A percentile compares a stretch with the other conserved stretches of the same genome.
phyloP scores from a whole-genome alignment of 64 coral and sea anemone species.

The Pocillopora damicornis region DNA sequence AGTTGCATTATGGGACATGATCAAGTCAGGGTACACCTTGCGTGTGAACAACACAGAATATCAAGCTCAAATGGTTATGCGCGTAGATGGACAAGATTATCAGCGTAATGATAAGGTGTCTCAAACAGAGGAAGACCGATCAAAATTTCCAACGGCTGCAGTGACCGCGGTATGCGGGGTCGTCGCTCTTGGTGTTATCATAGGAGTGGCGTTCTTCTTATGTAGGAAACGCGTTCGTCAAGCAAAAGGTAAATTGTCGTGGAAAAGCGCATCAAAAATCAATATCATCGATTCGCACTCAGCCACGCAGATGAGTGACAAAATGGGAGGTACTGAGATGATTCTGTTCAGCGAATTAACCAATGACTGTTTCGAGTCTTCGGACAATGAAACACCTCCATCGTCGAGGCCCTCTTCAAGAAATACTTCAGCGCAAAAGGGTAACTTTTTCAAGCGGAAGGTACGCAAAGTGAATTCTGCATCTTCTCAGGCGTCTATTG shows the following conservation, averaged over 20 bases:
- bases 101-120: slow-evolving; percentile 8
- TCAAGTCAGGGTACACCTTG: slow-evolving; percentile 48
- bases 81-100: slow-evolving; percentile 41
- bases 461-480: slow-evolving; percentile 9
- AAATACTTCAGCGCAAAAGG: not conserved
- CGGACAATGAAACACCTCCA: slow-evolving; percentile 2
- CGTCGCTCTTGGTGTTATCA: not conserved
- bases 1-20: slow-evolving; percentile 35
- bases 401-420: not conserved
- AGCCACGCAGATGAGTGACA: not conserved
- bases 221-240: not conserved
- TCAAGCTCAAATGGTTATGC: slow-evolving; percentile 28
- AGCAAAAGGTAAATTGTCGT: slow-evolving; percentile 7
- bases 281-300: slow-evolving; percentile 31
- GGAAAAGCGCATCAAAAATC: slow-evolving; percentile 53
- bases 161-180: slow-evolving; percentile 36
- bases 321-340: slow-evolving; percentile 36
- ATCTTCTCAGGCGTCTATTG: slow-evolving; percentile 31
- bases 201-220: not conserved
- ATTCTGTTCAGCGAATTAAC: not conserved
- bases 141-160: slow-evolving; percentile 35
- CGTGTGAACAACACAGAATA: not conserved
- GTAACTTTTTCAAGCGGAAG: not conserved
- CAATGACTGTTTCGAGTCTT: not conserved
- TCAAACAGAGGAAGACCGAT: not conserved